phyloP scores from a whole-genome alignment of 2,888 invertebrate species.

The Selenia dentaria region DNA sequence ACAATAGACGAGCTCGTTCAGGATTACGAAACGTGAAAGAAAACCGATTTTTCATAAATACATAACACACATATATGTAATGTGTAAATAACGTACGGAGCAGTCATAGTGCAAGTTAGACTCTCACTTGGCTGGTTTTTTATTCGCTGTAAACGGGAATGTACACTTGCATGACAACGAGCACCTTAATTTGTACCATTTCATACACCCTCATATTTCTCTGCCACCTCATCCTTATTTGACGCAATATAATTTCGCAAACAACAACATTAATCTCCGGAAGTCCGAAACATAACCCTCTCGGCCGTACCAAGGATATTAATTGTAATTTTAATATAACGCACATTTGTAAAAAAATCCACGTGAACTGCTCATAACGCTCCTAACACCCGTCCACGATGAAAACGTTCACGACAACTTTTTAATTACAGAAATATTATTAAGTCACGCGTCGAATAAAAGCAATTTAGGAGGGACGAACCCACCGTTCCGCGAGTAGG shows the following conservation, averaged over 20 bases:
- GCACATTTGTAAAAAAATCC: slow-evolving; percentile 48
- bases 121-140: too few relatives aligned
- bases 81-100: too few relatives aligned
- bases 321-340: slow-evolving; percentile 55
- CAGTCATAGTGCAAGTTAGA: too few relatives aligned
- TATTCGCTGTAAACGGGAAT: too few relatives aligned
- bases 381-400: slow-evolving; percentile 50
- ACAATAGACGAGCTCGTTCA: too few relatives aligned
- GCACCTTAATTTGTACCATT: slow-evolving; percentile 11
- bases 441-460: slow-evolving; percentile 74
- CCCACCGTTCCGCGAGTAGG: slow-evolving; percentile 33
- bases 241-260: slow-evolving; percentile 37
- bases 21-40: too few relatives aligned
- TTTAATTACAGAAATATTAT: slow-evolving; percentile 81
- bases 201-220: slow-evolving; percentile 24
- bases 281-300: slow-evolving; percentile 31
- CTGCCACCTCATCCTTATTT: slow-evolving; percentile 30
- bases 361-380: slow-evolving; percentile 60
- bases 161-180: too few relatives aligned
- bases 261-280: slow-evolving; percentile 37
- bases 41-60: too few relatives aligned
- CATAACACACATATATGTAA: too few relatives aligned
- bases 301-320: slow-evolving; percentile 41
- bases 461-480: slow-evolving; percentile 59
- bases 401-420: slow-evolving; percentile 65